Evolutionary conservation across 2,888 invertebrate genomes (phyloP).

Genomic region (Baronia brevicornis): DNA sequence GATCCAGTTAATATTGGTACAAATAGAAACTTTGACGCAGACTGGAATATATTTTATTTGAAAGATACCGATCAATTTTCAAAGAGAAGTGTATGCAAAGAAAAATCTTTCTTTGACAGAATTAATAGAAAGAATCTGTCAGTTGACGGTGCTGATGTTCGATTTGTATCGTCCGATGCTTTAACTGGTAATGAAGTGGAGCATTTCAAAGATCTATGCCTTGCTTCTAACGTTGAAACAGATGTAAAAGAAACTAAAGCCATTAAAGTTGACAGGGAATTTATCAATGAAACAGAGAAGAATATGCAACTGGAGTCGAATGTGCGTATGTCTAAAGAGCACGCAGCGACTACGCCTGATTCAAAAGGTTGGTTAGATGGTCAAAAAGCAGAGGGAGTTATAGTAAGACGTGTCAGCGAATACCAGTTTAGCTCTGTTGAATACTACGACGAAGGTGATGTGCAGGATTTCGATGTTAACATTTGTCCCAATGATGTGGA

Average conservation of each 20-base stretch:
- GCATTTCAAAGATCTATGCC: constrained; percentile 27
- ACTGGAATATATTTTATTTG: constrained; percentile 45
- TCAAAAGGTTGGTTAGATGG: constrained; percentile 1
- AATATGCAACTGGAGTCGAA: background rate
- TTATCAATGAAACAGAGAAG: no score
- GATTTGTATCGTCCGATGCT: constrained; percentile 40
- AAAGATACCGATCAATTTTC: constrained; percentile 28
- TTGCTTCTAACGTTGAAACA: constrained; percentile 14
- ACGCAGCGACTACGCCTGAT: constrained; percentile 14
- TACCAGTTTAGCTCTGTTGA: constrained; percentile 54
- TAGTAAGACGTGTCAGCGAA: constrained; percentile 35
- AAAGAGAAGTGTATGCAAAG: constrained; percentile 27
- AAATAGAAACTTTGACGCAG: constrained; percentile 32
- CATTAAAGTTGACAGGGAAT: no score
- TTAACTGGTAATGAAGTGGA: constrained; percentile 31
- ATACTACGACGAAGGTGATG: constrained; percentile 45
- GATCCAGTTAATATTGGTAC: constrained; percentile 16
- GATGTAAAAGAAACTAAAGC: no score
- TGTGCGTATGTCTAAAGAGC: background rate
- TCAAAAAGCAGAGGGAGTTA: constrained; percentile 3
- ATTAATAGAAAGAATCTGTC: constrained; percentile 33
- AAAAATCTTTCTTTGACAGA: constrained; percentile 35
- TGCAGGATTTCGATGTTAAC: constrained; percentile 26
- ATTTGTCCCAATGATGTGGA: constrained; percentile 41
- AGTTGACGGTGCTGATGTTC: constrained; percentile 37